Percentiles rank a stretch among this genome's conserved stretches.
Conservation (phyloP, 2,797 vertebrate species). For the Bovichtus variegatus region DNA sequence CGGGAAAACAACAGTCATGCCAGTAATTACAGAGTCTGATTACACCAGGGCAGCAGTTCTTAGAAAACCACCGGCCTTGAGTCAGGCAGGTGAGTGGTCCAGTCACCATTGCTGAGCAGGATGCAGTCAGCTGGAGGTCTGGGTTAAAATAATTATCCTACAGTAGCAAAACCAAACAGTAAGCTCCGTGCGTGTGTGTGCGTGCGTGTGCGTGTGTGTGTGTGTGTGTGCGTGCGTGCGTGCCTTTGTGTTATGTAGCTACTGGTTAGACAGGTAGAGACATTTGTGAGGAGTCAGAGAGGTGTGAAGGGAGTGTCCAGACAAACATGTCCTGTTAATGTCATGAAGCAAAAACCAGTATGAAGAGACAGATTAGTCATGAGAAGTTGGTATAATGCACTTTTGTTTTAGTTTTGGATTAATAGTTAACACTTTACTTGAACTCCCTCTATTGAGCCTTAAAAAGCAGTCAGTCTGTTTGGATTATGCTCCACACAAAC, state of each 20-base stretch:
- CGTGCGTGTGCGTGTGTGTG: constrained; percentile 20
- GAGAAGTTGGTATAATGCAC: neutral
- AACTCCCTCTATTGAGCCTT: too few species aligned
- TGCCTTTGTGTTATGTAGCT: constrained; percentile 44
- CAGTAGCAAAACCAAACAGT: constrained; percentile 61
- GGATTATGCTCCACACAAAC: too few species aligned
- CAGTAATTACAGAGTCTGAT: constrained; percentile 82
- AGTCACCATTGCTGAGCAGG: constrained; percentile 46
- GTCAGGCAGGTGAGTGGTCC: constrained; percentile 73
- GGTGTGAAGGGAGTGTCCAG: constrained; percentile 64
- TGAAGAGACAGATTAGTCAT: neutral
- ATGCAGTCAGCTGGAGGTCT: constrained; percentile 56
- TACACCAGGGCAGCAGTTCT: constrained; percentile 71
- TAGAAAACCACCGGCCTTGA: constrained; percentile 65
- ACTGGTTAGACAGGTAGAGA: constrained; percentile 72
- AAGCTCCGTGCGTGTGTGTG: constrained; percentile 12
- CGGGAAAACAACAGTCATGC: constrained; percentile 78
- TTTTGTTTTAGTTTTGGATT: neutral
- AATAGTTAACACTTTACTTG: neutral
- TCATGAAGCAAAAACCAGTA: constrained; percentile 8
- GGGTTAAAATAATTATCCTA: constrained; percentile 64
- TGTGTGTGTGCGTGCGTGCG: neutral
- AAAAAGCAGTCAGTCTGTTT: too few species aligned
- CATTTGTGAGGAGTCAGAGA: constrained; percentile 61
- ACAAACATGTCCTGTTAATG: constrained; percentile 48